Conservation (phyloP, 2,113 vertebrate genomes). For the Stomatorhinus ivindoensis region DNA sequence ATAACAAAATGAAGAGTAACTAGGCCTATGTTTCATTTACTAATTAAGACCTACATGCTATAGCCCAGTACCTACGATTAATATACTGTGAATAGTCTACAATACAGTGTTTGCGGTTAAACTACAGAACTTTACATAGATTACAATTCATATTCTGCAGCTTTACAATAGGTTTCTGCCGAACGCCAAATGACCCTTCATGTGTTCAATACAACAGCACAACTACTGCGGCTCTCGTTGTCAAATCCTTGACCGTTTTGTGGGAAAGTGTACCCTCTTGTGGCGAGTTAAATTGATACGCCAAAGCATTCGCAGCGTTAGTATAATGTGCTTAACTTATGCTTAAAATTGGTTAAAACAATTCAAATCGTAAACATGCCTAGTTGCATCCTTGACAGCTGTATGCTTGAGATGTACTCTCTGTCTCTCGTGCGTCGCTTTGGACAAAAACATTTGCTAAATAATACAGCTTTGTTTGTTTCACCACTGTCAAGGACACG, state of each 20-base stretch:
- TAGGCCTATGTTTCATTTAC: not conserved
- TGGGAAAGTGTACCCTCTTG: not conserved
- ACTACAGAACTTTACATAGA: not conserved
- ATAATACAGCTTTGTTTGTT: not conserved
- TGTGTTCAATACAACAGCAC: not conserved
- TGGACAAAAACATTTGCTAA: not conserved
- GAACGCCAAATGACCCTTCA: not conserved
- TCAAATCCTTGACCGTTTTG: not conserved
- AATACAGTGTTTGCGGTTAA: not conserved
- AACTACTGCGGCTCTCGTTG: not conserved
- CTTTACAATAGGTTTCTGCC: not conserved
- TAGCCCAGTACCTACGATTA: not conserved
- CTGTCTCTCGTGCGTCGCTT: not conserved
- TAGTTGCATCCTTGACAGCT: not conserved
- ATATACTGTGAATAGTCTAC: not conserved
- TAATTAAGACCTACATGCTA: not conserved
- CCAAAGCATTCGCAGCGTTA: not conserved
- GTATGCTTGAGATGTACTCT: not conserved
- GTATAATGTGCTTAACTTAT: not conserved
- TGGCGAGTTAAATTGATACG: not conserved
- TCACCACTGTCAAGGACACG: not conserved
- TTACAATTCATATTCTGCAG: not conserved
- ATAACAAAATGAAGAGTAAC: not conserved
- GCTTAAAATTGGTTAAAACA: not conserved
- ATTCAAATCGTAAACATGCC: not conserved